Evolutionary conservation across 2,113 vertebrate species (phyloP).

Genomic region (Narcine bancroftii): DNA sequence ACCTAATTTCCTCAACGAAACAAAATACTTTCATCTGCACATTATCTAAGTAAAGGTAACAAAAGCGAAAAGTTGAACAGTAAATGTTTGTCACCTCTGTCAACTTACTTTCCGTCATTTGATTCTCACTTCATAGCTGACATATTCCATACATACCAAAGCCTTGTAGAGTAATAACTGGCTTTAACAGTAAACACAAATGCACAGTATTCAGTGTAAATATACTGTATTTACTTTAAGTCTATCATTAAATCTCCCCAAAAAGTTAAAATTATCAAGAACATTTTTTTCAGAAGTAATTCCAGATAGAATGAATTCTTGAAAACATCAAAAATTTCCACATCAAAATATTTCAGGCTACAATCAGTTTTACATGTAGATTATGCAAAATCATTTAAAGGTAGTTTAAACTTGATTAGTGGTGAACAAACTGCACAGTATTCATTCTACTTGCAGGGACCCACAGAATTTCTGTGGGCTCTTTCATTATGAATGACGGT

Average conservation of each 20-base stretch:
- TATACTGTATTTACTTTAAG: not conserved
- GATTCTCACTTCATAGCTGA: not conserved
- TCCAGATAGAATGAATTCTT: not conserved
- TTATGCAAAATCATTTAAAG: not conserved
- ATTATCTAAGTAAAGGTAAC: not conserved
- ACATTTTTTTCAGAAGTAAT: not conserved
- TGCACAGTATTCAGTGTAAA: too few relatives aligned
- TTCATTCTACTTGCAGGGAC: not conserved
- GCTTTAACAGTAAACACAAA: not conserved
- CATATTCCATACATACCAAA: not conserved
- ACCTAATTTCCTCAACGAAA: not conserved
- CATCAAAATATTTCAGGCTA: not conserved
- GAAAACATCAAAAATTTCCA: not conserved
- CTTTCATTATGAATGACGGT: not conserved
- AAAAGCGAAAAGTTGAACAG: not conserved
- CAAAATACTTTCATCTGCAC: not conserved
- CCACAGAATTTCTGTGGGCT: not conserved
- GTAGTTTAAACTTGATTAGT: not conserved
- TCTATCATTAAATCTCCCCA: not conserved
- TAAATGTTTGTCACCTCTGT: not conserved
- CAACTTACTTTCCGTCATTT: not conserved
- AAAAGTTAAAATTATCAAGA: not conserved
- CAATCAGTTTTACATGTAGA: not conserved
- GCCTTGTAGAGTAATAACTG: not conserved
- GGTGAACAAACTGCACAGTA: not conserved